These are phyloP conservation scores for Drosophila atripex DNA, from an alignment of 2,888 invertebrate species.

Conservation along the genomic window DNA sequence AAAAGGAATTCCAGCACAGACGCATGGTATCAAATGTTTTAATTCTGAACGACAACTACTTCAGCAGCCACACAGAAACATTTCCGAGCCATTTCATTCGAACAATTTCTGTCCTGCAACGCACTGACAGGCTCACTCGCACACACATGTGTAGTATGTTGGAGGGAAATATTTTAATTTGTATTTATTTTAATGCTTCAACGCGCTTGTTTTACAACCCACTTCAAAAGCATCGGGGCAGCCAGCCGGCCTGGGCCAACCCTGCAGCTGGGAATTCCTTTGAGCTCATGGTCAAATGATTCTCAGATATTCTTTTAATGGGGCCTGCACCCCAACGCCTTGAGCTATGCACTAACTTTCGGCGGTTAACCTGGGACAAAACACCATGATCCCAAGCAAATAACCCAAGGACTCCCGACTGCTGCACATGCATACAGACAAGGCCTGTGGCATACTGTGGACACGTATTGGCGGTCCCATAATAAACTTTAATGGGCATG, in stretches of 20 bases:
- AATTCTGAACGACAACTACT: constrained; percentile 23
- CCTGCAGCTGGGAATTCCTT: constrained; percentile 64
- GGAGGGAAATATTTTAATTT: constrained; percentile 71
- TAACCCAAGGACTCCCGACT: constrained; percentile 26
- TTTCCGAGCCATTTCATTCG: constrained; percentile 72
- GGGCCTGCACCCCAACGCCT: constrained; percentile 50
- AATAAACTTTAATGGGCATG: constrained; percentile 81
- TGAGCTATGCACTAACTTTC: constrained; percentile 67
- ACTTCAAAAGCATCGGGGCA: constrained; percentile 45
- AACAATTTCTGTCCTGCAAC: constrained; percentile 58
- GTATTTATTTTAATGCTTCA: constrained; percentile 78
- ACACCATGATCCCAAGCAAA: constrained; percentile 38
- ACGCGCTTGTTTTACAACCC: constrained; percentile 58
- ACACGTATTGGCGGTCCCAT: constrained; percentile 14
- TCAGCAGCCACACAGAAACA: constrained; percentile 48
- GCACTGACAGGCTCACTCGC: constrained; percentile 2
- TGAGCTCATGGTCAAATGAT: constrained; percentile 75
- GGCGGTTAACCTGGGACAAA: constrained; percentile 60
- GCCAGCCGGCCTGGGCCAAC: constrained; percentile 21
- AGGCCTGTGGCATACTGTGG: neutral
- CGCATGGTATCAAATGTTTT: constrained; percentile 8
- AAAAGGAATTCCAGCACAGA: constrained; percentile 14
- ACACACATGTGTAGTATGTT: constrained; percentile 10
- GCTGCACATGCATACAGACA: neutral
- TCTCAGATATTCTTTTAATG: constrained; percentile 73